phyloP scores from a whole-genome alignment of 1,140 invertebrate genomes.

The Ephestia elutella region DNA sequence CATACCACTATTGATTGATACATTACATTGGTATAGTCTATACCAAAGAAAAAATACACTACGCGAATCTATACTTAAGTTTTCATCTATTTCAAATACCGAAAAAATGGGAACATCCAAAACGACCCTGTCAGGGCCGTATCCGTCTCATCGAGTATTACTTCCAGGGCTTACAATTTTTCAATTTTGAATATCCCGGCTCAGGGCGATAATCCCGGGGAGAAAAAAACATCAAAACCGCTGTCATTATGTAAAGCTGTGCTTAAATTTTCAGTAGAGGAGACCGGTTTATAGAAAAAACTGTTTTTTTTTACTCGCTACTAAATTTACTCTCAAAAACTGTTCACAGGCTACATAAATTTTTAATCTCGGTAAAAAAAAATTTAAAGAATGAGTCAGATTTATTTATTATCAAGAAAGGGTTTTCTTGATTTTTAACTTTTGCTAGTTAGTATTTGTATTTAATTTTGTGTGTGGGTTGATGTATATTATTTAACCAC shows the following conservation, averaged over 20 bases:
- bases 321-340: not conserved
- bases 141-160: constrained; percentile 11
- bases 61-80: too few species aligned
- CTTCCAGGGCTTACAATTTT: constrained; percentile 18
- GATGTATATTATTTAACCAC: too few species aligned
- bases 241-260: constrained; percentile 30
- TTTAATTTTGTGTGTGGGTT: too few species aligned
- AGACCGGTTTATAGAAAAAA: not conserved
- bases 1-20: too few species aligned
- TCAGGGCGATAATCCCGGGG: constrained; percentile 23
- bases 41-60: too few species aligned
- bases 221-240: constrained; percentile 23
- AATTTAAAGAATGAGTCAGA: too few species aligned
- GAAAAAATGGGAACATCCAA: not conserved
- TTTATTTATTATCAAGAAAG: too few species aligned
- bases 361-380: not conserved
- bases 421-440: too few species aligned
- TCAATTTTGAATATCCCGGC: constrained; percentile 28
- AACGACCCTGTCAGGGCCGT: not conserved
- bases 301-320: not conserved
- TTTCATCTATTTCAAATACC: not conserved
- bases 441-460: too few species aligned
- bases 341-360: not conserved
- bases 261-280: constrained; percentile 20
- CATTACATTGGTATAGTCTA: too few species aligned